Evolutionary conservation across 2,888 invertebrate species (phyloP).

Genomic region (Hirtodrosophila cameraria): DNA sequence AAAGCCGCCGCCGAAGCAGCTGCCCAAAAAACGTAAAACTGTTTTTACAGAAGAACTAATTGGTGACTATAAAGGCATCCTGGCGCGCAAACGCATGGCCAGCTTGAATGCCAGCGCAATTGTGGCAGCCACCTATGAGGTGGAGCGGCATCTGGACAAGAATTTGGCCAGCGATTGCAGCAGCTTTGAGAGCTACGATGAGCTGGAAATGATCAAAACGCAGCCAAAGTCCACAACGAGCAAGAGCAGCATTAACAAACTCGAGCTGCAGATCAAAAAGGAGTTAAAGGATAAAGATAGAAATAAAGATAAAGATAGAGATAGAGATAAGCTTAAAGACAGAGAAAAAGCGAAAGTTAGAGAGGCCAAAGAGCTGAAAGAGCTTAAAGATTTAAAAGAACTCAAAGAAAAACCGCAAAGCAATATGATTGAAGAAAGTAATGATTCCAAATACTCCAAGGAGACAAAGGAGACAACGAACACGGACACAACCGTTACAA

Average conservation of each 20-base stretch:
- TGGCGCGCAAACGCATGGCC: conserved; percentile 95
- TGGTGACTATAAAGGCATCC: conserved; percentile 91
- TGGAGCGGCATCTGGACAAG: conserved; percentile 83
- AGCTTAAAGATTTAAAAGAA: conserved; percentile 34
- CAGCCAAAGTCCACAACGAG: conserved; percentile 2
- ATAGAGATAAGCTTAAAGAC: conserved; percentile 5
- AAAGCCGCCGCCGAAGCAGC: conserved; percentile 81
- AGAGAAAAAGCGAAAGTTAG: too few species aligned
- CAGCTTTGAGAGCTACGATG: conserved; percentile 82
- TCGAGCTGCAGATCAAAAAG: conserved; percentile 34
- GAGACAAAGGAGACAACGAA: conserved; percentile 82
- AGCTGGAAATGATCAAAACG: conserved; percentile 49
- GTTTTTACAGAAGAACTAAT: conserved; percentile 85
- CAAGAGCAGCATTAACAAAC: too few species aligned
- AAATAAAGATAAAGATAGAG: too few species aligned
- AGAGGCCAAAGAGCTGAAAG: conserved; percentile 25
- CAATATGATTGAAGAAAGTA: conserved; percentile 80
- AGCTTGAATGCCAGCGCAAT: conserved; percentile 96
- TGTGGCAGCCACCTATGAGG: conserved; percentile 94
- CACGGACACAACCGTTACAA: conserved; percentile 78
- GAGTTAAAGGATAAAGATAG: conserved; percentile 44
- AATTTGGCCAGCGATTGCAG: conserved; percentile 82
- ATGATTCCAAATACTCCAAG: conserved; percentile 81
- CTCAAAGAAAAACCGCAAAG: conserved; percentile 45
- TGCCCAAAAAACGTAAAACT: conserved; percentile 84